Evolutionary conservation across 1,140 invertebrate genomes (phyloP).

Genomic region (Drosophila ambigua): DNA sequence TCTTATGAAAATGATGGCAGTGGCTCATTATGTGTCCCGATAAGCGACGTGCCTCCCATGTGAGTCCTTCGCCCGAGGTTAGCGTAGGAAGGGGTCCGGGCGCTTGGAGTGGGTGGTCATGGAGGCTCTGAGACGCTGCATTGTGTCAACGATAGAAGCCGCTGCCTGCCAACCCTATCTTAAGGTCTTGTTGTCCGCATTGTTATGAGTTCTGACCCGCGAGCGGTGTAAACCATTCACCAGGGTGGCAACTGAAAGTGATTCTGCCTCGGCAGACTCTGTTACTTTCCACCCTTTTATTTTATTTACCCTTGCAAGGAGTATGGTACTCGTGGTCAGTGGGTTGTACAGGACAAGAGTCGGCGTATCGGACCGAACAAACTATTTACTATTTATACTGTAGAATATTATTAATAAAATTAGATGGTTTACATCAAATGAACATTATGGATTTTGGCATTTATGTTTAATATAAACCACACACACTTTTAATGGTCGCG

Average conservation of each 20-base stretch:
- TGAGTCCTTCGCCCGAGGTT: slow-evolving; percentile 76
- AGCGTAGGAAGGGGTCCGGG: slow-evolving; percentile 37
- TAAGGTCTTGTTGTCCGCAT: slow-evolving; percentile 49
- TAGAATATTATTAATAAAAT: too few species aligned
- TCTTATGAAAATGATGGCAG: slow-evolving; percentile 73
- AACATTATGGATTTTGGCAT: too few species aligned
- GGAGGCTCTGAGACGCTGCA: slow-evolving; percentile 36
- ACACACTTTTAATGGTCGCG: too few species aligned
- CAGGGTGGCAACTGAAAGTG: slow-evolving; percentile 63
- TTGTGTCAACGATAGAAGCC: slow-evolving; percentile 49
- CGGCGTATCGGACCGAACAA: too few species aligned
- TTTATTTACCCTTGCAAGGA: background rate
- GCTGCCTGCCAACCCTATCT: slow-evolving; percentile 59
- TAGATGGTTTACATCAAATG: too few species aligned
- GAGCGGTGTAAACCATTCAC: slow-evolving; percentile 56
- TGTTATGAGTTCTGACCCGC: slow-evolving; percentile 60
- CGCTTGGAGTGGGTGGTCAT: slow-evolving; percentile 36
- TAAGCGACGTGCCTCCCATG: slow-evolving; percentile 81
- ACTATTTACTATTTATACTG: too few species aligned
- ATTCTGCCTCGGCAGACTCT: slow-evolving; percentile 54
- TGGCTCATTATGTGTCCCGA: slow-evolving; percentile 78
- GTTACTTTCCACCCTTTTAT: slow-evolving; percentile 68
- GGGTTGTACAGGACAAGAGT: too few species aligned
- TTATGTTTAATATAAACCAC: too few species aligned
- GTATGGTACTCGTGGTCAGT: too few species aligned